Percentiles rank a stretch among this genome's conserved stretches.
These are phyloP conservation scores for Meteorus sp. DNA, from an alignment of 1,140 invertebrate species.

Conservation along the genomic window DNA sequence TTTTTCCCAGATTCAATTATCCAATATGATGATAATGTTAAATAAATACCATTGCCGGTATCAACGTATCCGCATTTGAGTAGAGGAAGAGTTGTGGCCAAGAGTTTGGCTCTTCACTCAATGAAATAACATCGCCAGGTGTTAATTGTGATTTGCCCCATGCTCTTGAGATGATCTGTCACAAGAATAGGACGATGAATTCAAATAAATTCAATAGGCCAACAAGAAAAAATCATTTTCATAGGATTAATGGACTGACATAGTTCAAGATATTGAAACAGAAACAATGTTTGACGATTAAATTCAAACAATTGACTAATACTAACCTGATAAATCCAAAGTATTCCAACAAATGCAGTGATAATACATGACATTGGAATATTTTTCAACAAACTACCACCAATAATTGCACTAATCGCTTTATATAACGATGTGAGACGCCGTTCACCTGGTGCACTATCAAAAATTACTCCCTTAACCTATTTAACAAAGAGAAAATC, in stretches of 20 bases:
- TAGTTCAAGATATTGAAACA: not conserved
- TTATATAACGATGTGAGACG: slow-evolving; percentile 61
- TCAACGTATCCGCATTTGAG: slow-evolving; percentile 70
- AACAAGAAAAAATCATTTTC: slow-evolving; percentile 2
- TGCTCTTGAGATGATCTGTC: slow-evolving; percentile 40
- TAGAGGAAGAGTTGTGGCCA: slow-evolving; percentile 77
- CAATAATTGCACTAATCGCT: slow-evolving; percentile 66
- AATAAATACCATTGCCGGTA: slow-evolving; percentile 56
- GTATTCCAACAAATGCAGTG: slow-evolving; percentile 62
- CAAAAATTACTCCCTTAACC: slow-evolving; percentile 75
- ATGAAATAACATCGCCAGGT: slow-evolving; percentile 43
- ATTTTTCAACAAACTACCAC: slow-evolving; percentile 59
- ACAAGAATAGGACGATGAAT: slow-evolving; percentile 65
- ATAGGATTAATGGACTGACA: slow-evolving; percentile 20
- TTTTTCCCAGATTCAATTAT: slow-evolving; percentile 2
- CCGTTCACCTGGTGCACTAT: slow-evolving; percentile 72
- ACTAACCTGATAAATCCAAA: slow-evolving; percentile 64
- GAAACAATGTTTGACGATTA: too few relatives aligned
- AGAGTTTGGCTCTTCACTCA: slow-evolving; percentile 55
- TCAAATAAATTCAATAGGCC: slow-evolving; percentile 61
- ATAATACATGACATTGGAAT: slow-evolving; percentile 61
- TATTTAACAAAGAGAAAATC: slow-evolving; percentile 40
- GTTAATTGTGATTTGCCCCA: slow-evolving; percentile 36
- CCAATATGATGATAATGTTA: slow-evolving; percentile 14
- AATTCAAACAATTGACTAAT: too few relatives aligned